phyloP scores from a whole-genome alignment of 2,797 vertebrate species.

The Rhyacichthys aspro region DNA sequence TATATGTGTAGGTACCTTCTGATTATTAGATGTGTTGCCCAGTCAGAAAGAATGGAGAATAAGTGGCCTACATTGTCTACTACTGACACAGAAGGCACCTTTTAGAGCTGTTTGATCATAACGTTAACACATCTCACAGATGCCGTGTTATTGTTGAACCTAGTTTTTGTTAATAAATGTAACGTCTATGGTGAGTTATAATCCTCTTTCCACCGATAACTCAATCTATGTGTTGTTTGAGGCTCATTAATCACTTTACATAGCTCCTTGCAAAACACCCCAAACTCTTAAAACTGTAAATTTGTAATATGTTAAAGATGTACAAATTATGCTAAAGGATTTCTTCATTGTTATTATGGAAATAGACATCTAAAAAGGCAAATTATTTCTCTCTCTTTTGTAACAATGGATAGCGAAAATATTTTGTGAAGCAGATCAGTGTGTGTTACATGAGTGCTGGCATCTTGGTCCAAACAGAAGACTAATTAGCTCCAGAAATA shows the following conservation, averaged over 20 bases:
- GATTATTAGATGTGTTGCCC: no score
- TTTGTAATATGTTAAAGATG: neutral
- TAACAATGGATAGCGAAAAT: slow-evolving; percentile 13
- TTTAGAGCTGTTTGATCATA: no score
- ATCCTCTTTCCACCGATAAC: no score
- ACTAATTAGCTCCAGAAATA: slow-evolving; percentile 82
- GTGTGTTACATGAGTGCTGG: slow-evolving; percentile 40
- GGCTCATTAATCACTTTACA: neutral
- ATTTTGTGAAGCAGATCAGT: slow-evolving; percentile 8
- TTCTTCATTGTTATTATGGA: slow-evolving; percentile 2
- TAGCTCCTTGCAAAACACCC: neutral
- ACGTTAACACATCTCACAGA: no score
- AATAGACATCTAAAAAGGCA: neutral
- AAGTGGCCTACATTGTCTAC: no score
- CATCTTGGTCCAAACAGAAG: slow-evolving; percentile 74
- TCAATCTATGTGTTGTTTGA: no score
- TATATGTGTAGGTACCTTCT: no score
- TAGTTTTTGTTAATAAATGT: no score
- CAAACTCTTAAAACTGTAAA: neutral
- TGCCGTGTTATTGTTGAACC: no score
- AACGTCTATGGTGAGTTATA: no score
- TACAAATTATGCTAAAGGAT: neutral
- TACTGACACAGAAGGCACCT: no score
- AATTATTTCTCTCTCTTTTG: slow-evolving; percentile 1
- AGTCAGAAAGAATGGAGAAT: no score